Percentiles rank a stretch among this genome's conserved stretches.
Conservation (phyloP, 2,888 invertebrate species). For the Serrognathus titanus region DNA sequence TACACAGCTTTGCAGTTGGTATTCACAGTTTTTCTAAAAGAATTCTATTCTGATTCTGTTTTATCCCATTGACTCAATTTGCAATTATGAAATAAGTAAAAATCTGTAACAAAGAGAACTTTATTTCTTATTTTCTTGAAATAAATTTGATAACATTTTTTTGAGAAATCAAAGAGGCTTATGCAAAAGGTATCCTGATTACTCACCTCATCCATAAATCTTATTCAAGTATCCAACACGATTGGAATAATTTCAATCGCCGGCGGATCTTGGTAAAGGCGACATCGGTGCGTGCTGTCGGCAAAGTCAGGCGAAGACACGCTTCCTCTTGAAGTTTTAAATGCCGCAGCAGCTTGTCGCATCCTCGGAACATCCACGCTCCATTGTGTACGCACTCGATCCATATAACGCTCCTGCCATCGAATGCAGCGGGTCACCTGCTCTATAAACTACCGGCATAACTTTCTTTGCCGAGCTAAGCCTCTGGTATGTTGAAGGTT, state of each 20-base stretch:
- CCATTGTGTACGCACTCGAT: conserved; percentile 23
- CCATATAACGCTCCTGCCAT: conserved; percentile 19
- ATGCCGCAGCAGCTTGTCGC: conserved; percentile 22
- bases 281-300: conserved; percentile 24
- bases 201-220: not conserved
- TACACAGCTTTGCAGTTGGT: too few species aligned
- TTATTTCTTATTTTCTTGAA: too few species aligned
- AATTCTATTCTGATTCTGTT: not conserved
- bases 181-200: too few species aligned
- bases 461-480: conserved; percentile 1
- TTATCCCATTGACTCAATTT: too few species aligned
- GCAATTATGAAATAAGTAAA: not conserved
- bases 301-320: conserved; percentile 6
- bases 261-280: conserved; percentile 18
- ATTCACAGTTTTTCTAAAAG: not conserved
- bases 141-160: too few species aligned
- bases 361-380: conserved; percentile 21
- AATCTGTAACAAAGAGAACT: too few species aligned
- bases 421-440: conserved; percentile 4
- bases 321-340: conserved; percentile 15
- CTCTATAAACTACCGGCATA: conserved; percentile 12
- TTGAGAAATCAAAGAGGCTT: too few species aligned
- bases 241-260: conserved; percentile 21
- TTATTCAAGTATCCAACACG: conserved; percentile 1
- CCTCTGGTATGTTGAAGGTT: conserved; percentile 5